Base-by-base conservation (phyloP, 2,888 invertebrate species). In the Hypselothyrea guttata region DNA sequence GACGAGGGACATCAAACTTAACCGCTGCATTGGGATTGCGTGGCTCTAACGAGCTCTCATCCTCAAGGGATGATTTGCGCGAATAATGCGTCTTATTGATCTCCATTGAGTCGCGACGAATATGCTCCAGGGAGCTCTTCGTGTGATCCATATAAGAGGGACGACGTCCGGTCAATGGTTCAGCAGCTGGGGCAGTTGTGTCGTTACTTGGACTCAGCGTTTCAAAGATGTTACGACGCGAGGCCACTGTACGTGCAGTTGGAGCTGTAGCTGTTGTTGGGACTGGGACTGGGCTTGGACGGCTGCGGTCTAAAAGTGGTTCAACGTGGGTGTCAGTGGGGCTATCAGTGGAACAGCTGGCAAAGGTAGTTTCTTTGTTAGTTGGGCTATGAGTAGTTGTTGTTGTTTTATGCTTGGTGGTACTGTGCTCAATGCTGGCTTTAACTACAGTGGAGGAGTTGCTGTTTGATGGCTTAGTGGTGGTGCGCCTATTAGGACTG, bases 1-100 rank as follows among this genome's bases (percentile, higher is more conserved):
- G 73, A 5, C 55, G 89, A 45, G 93, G 93, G 5, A 94, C 93
- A 28, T 94, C 94, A 82, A 94, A 95, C 82, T 94, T 94, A 1
- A 92, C 92, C 41, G 92, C 91, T 9, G 92, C 89, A 67, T 90
- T 92, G 67, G 91, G 91, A 40, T 86, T 81, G 30, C 76, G 78
- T 2, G 75, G 77, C 22, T 92, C 91, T 69, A 90, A 90, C 0
- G 38, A 51, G 1, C 35, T n/a, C 7, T 86, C 85, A 16, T 89
- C 89, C 7, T 90, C 89, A 1, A 87, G 57, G 1, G 88, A 89
- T 0, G 87, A 79, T 30, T 87, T 87, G 1, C 89, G 79, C 2
- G 87, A 81, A 45, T 87, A 88, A 53, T 87, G 85, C 4, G 70
- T 86, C 63, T 89, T 89, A 9, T 86, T 89, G 0, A 89, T 70